Conservation (phyloP, 1,140 invertebrate species). For the Lepidurus arcticus region DNA sequence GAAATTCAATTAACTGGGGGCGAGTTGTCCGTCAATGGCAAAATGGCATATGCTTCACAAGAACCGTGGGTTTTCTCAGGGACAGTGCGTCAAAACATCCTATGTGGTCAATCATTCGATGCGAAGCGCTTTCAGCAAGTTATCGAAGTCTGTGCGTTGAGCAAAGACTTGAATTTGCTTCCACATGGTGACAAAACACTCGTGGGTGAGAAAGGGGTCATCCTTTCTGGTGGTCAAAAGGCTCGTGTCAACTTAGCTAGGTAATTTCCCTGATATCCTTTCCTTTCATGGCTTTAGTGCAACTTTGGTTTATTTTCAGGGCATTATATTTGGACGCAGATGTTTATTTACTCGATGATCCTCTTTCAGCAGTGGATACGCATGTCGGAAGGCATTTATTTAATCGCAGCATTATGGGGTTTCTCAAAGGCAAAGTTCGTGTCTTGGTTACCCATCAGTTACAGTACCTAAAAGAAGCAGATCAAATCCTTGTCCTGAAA, state of each 20-base stretch:
- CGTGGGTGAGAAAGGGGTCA: constrained; percentile 79
- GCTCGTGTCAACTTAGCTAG: constrained; percentile 79
- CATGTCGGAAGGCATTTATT: constrained; percentile 64
- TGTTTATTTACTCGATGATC: constrained; percentile 78
- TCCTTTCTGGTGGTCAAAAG: constrained; percentile 82
- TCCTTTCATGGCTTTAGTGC: no score
- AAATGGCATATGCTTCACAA: constrained; percentile 79
- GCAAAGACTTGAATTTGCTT: constrained; percentile 66
- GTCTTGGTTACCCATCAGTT: constrained; percentile 82
- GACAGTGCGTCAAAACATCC: constrained; percentile 70
- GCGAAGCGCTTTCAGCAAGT: constrained; percentile 65
- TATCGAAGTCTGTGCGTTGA: constrained; percentile 56
- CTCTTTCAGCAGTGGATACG: constrained; percentile 68
- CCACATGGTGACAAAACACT: constrained; percentile 75
- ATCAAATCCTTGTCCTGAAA: constrained; percentile 68
- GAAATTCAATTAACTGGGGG: constrained; percentile 68
- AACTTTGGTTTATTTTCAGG: constrained; percentile 41
- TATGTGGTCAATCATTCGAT: constrained; percentile 69
- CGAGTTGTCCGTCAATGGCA: constrained; percentile 62
- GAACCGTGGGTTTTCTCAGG: constrained; percentile 75
- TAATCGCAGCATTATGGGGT: constrained; percentile 60
- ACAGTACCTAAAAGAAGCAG: constrained; percentile 69
- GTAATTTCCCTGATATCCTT: constrained; percentile 37
- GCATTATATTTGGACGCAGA: constrained; percentile 73
- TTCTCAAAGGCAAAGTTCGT: constrained; percentile 63